These are phyloP conservation scores for Hippocampus kuda DNA, from an alignment of 2,797 vertebrate species.

Conservation along the genomic window DNA sequence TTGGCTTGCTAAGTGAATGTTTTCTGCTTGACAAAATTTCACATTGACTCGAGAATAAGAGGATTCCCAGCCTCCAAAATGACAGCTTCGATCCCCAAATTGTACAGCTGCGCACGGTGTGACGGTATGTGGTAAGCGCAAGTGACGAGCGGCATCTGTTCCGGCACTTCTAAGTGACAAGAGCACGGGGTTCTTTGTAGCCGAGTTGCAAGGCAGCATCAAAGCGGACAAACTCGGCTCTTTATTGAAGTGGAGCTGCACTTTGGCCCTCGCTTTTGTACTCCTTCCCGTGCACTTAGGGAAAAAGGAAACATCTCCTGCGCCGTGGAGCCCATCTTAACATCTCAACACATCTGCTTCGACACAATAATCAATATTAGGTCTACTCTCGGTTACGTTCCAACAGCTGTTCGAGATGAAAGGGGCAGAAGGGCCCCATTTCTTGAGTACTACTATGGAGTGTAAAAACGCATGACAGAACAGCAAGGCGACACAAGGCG, in stretches of 20 bases:
- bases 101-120: slow-evolving; percentile 16
- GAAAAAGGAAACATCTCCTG: slow-evolving; percentile 46
- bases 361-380: slow-evolving; percentile 25
- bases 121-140: slow-evolving; percentile 23
- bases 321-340: slow-evolving; percentile 44
- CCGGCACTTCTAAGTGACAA: slow-evolving; percentile 48
- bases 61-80: not conserved
- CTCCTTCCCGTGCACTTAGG: slow-evolving; percentile 53
- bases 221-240: slow-evolving; percentile 63
- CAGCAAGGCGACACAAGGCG: slow-evolving; percentile 30
- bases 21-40: not conserved
- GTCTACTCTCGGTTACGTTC: slow-evolving; percentile 11
- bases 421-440: slow-evolving; percentile 4
- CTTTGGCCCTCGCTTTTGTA: slow-evolving; percentile 60
- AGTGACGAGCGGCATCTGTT: slow-evolving; percentile 44
- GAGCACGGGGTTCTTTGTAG: slow-evolving; percentile 48
- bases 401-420: slow-evolving; percentile 21
- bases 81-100: slow-evolving; percentile 1
- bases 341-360: slow-evolving; percentile 25
- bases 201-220: slow-evolving; percentile 58
- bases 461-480: slow-evolving; percentile 11
- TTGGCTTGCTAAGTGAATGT: not conserved
- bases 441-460: slow-evolving; percentile 13
- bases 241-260: slow-evolving; percentile 61
- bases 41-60: not conserved